phyloP scores from a whole-genome alignment of 1,140 invertebrate species.

The Patella vulgata region DNA sequence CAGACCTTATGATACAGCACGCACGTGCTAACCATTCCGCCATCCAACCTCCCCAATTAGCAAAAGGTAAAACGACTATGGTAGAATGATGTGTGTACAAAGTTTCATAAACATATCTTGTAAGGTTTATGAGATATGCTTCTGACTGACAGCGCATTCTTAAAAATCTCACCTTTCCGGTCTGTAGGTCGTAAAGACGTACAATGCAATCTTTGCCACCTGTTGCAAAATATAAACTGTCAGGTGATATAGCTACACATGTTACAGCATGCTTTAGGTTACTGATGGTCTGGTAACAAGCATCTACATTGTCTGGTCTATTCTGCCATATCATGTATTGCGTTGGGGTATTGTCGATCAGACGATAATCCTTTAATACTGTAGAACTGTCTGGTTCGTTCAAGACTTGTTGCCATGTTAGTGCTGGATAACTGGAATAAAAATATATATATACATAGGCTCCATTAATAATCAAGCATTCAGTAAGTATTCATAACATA shows the following conservation, averaged over 20 bases:
- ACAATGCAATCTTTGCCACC: conserved; percentile 59
- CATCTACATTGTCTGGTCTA: conserved; percentile 46
- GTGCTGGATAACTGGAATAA: conserved; percentile 46
- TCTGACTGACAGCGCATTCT: too few relatives aligned
- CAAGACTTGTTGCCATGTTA: conserved; percentile 61
- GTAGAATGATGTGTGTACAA: too few relatives aligned
- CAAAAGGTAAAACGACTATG: too few relatives aligned
- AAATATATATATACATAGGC: conserved; percentile 4
- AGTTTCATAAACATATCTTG: too few relatives aligned
- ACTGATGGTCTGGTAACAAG: conserved; percentile 53
- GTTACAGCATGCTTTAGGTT: conserved; percentile 54
- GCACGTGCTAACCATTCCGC: too few relatives aligned
- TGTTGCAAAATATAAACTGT: conserved; percentile 53
- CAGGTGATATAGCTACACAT: conserved; percentile 56
- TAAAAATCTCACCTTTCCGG: conserved; percentile 59
- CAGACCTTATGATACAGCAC: too few relatives aligned
- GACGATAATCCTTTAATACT: conserved; percentile 31
- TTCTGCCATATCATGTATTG: conserved; percentile 51
- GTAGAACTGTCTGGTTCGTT: conserved; percentile 47
- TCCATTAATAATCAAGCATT: neutral
- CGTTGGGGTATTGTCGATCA: neutral
- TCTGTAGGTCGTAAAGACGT: conserved; percentile 52
- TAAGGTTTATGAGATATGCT: too few relatives aligned
- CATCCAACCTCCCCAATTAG: too few relatives aligned
- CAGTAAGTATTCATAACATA: too few relatives aligned